Evolutionary conservation across 2,113 vertebrate species (phyloP).

Genomic region (Ardeotis arabs): DNA sequence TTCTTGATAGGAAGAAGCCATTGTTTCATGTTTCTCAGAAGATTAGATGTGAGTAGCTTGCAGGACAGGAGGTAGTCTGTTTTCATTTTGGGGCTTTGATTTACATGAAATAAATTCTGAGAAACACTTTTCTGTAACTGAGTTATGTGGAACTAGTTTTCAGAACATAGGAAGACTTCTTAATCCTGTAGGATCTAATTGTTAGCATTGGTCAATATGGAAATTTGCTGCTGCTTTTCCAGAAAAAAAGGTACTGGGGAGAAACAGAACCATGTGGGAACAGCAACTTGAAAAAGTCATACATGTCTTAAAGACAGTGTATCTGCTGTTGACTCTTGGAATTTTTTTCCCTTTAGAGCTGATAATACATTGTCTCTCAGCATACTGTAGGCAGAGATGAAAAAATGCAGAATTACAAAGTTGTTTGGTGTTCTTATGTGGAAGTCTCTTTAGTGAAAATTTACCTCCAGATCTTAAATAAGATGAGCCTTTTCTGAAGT

Average conservation of each 20-base stretch:
- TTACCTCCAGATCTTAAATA: neutral
- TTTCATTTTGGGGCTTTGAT: neutral
- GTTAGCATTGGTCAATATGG: neutral
- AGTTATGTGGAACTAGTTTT: neutral
- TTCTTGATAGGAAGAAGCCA: neutral
- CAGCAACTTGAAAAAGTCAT: neutral
- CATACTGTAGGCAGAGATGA: neutral
- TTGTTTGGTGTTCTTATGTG: neutral
- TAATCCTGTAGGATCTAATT: neutral
- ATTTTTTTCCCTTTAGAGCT: neutral
- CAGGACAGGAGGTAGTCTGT: neutral
- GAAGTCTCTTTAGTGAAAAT: neutral
- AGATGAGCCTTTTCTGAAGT: neutral
- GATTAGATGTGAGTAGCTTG: neutral
- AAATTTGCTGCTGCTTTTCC: slow-evolving; percentile 77
- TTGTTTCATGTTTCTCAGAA: neutral
- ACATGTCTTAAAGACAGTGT: neutral
- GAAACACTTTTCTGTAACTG: neutral
- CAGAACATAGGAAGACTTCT: neutral
- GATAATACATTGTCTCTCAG: neutral
- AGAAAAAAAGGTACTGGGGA: neutral
- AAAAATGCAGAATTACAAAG: neutral
- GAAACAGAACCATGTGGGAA: neutral
- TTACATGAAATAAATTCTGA: neutral
- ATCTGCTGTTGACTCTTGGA: neutral